Base-by-base conservation (phyloP, 2,113 vertebrate genomes). In the Gila orcuttii region DNA sequence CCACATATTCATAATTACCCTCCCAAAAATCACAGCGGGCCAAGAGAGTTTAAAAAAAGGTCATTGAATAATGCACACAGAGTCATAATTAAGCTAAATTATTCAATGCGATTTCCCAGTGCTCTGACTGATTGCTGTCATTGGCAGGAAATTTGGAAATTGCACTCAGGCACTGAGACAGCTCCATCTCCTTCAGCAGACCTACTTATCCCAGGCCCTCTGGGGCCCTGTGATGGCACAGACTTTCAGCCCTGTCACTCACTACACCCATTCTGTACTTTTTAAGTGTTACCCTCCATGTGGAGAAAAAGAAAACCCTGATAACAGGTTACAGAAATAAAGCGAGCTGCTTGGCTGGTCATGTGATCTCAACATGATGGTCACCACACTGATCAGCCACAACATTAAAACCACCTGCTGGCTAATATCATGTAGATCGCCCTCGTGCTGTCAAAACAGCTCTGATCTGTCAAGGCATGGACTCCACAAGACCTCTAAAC, bases 81-180 rank as follows among this genome's bases (percentile, higher is more conserved):
- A 84, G 69, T 88, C 76, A 84, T 88, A 88, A 88, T 88, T 88
- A 88, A 88, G 68, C 60, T 74, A 55, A 47, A 83, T 82, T 60
- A 83, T 83, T 68, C 39, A 86, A 60, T 28, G 50, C 23, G 47
- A 68, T 77, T 83, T 83, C 81, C 75, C 21, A 66, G 87, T 62
- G 85, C 64, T 57, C 68, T 33, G 82, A 42, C 64, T 57, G 76
- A 81, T 79, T 77, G 42, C 19, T 88, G 59, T 78, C 66, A 69
- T 52, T 62, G 31, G 19, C 62, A 75, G 81, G 85, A 86, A 88
- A 86, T 86, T 52, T 84, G 59, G 69, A 86, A 86, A 62, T 25
- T 81, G 33, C 23, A 75, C 42, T 31, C 36, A 62, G 47, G 73
- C 39, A 33, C 28, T 52, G 74, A 64, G 57, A 85, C 57, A 64